Percentiles rank a stretch among this genome's conserved stretches.
Evolutionary conservation across 1,140 invertebrate genomes (phyloP).

Genomic region (Amphibalanus amphitrite): DNA sequence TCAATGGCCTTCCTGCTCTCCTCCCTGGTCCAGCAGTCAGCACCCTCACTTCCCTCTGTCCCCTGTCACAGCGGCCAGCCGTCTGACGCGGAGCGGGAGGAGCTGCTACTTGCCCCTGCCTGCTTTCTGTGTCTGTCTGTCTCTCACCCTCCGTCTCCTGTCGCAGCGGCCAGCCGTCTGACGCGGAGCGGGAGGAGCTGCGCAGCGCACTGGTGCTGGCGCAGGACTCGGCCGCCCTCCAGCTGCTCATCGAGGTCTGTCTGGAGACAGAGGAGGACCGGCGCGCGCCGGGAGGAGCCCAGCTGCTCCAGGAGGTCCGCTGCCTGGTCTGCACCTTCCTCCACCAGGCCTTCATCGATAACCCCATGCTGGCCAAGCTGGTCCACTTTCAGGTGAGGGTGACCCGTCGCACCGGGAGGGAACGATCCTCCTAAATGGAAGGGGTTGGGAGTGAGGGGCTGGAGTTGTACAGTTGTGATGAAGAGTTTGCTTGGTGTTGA

Average conservation of each 20-base stretch:
- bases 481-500: no score
- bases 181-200: constrained; percentile 76
- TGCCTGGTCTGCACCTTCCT: constrained; percentile 87
- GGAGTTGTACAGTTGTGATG: no score
- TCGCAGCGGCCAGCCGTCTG: constrained; percentile 1
- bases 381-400: constrained; percentile 86
- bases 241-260: constrained; percentile 83
- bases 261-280: constrained; percentile 48
- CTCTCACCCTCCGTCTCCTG: no score
- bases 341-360: constrained; percentile 93
- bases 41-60: no score
- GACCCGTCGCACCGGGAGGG: no score
- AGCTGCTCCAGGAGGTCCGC: constrained; percentile 72
- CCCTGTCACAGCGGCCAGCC: neutral
- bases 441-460: no score
- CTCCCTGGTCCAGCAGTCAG: no score
- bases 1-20: no score
- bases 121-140: no score
- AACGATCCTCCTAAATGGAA: no score
- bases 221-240: constrained; percentile 79
- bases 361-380: constrained; percentile 86
- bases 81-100: constrained; percentile 59
- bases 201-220: constrained; percentile 72
- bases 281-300: constrained; percentile 43
- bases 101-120: no score